phyloP scores from a whole-genome alignment of 2,888 invertebrate species.

The Acrocyrtus sp. region DNA sequence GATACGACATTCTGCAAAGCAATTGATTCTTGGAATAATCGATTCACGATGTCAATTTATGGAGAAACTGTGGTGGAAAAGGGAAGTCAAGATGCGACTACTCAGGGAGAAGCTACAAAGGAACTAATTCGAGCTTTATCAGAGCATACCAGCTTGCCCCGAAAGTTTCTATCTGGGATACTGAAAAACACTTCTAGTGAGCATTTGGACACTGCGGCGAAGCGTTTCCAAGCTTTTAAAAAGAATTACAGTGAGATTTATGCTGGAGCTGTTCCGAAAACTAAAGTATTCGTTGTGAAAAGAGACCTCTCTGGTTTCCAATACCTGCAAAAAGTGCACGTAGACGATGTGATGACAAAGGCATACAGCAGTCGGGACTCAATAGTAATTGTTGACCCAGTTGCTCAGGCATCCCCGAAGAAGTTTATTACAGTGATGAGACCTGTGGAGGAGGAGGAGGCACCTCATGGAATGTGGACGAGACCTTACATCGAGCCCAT shows the following conservation, averaged over 20 bases:
- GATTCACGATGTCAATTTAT: conserved; percentile 54
- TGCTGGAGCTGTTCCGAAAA: conserved; percentile 35
- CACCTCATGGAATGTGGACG: conserved; percentile 58
- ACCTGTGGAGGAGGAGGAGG: conserved; percentile 43
- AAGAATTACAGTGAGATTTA: conserved; percentile 5
- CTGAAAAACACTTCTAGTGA: conserved; percentile 47
- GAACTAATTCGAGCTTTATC: conserved; percentile 33
- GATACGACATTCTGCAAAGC: conserved; percentile 51
- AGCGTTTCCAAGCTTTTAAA: conserved; percentile 26
- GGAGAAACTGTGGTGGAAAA: conserved; percentile 57
- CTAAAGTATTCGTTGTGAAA: conserved; percentile 58
- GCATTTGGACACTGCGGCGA: conserved; percentile 28
- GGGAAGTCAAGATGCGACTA: not conserved
- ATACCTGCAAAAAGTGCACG: conserved; percentile 42
- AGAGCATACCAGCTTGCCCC: conserved; percentile 30
- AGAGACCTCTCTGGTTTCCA: conserved; percentile 56
- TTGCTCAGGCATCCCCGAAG: conserved; percentile 33
- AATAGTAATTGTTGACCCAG: conserved; percentile 48
- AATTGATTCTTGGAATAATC: conserved; percentile 56
- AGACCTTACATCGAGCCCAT: conserved; percentile 57
- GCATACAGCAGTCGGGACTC: conserved; percentile 43
- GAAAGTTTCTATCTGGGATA: conserved; percentile 38
- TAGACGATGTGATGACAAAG: conserved; percentile 40
- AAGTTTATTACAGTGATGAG: conserved; percentile 58
- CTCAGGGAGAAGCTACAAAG: conserved; percentile 7